A percentile compares a stretch with the other conserved stretches of the same genome.
Evolutionary conservation across 2,888 invertebrate genomes (phyloP).

Genomic region (Neoitamus cyanurus): DNA sequence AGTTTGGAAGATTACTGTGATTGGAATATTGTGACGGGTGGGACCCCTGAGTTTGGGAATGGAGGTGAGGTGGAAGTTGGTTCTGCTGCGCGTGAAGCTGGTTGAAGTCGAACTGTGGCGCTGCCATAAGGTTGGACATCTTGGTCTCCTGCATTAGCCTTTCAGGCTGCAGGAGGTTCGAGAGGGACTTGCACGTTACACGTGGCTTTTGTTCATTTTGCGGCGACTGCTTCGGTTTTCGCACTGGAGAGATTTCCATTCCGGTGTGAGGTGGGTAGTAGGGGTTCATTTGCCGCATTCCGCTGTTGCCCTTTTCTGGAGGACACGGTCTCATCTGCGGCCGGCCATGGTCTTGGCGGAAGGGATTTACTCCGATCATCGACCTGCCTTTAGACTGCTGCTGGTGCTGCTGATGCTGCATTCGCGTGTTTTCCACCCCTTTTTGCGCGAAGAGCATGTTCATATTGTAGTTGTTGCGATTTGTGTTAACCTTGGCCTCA

Average conservation of each 20-base stretch:
- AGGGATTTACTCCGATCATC: constrained; percentile 61
- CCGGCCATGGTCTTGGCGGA: constrained; percentile 43
- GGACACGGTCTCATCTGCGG: constrained; percentile 16
- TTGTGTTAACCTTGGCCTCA: neutral
- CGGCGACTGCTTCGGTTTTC: constrained; percentile 62
- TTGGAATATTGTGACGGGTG: constrained; percentile 49
- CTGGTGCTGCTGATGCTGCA: constrained; percentile 38
- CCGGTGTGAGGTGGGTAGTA: constrained; percentile 66
- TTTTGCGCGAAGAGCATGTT: constrained; percentile 45
- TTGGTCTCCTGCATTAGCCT: constrained; percentile 58
- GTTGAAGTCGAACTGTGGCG: constrained; percentile 61
- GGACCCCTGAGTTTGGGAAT: constrained; percentile 7
- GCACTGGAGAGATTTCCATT: constrained; percentile 62
- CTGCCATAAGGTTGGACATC: constrained; percentile 60
- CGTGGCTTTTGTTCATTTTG: constrained; percentile 70
- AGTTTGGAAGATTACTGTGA: constrained; percentile 56
- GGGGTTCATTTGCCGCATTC: constrained; percentile 65
- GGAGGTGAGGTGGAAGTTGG: neutral
- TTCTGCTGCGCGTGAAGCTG: constrained; percentile 25
- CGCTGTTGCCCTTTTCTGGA: constrained; percentile 64
- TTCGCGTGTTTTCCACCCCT: neutral
- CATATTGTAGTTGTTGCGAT: constrained; percentile 12
- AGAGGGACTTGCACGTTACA: constrained; percentile 73
- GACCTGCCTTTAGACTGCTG: constrained; percentile 56
- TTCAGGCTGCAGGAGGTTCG: constrained; percentile 72